Base-by-base conservation (phyloP, 1,140 invertebrate species). In the Aricia agestis region DNA sequence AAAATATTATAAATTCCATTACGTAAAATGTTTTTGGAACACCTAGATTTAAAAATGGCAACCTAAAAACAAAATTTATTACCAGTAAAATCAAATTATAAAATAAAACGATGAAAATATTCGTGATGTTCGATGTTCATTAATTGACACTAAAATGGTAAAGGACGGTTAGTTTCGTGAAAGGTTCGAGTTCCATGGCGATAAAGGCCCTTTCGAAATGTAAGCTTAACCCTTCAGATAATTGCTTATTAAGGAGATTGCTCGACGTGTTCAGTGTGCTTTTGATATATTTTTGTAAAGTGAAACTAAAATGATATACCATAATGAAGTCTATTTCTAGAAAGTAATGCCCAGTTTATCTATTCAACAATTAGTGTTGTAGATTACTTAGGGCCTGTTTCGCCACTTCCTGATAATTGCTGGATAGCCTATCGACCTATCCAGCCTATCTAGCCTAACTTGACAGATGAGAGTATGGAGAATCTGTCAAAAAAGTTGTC, bases 171-270 rank as follows among this genome's bases (percentile, higher is more conserved):
- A 68, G 36, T 68, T 68, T 68, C 32, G 31, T 61, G 59, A 69
- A 63, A 18, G 25, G 32, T 42, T 69, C 68, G 18, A 69, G 59
- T 69, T 19, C 59, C 17, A 45, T 31, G 59, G 58, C 68, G 1
- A 69, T 69, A 31, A 59, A 69, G 19, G 58, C 31, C 59, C 18
- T 63, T 69, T 69, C 57, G 68, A 58, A 69, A 32, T 63, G 42
- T 45, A 19, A 41, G 58, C 58, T 61, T 45, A 63, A 61, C 58
- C 68, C 59, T 6, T 69, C 25, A 61, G 57, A 69, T 69, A 69
- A 69, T 63, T 45, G 41, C 42, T 69, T 69, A 69, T 69, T 69
- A 69, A 69, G 41, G 17, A 17, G 57, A 69, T 41, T 63, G 61
- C 11, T 59, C 61, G 32, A 69, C 36, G 36, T 32, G 15, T 61